Base-by-base conservation (phyloP, 2,888 invertebrate species). In the Branchipolynoe longqiensis region DNA sequence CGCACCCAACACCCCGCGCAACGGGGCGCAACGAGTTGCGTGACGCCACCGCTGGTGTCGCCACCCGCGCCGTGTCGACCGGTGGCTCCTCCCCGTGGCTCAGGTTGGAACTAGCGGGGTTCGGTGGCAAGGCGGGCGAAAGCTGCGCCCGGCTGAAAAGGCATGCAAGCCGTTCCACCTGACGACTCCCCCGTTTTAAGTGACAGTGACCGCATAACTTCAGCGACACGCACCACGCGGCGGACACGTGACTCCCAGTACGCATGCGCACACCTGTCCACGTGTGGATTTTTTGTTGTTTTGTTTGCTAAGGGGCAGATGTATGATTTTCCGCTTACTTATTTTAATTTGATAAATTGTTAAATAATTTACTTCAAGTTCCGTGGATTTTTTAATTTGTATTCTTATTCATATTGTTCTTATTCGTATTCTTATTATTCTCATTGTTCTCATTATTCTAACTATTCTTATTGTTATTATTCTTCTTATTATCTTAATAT, bases 161-260 rank as follows among this genome's bases (percentile, higher is more conserved):
- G 69, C 69, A 69, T 69, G 69, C 69, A 69, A 69, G 22, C 69
- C 69, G 69, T 69, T 69, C 38, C 69, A 69, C 69, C 69, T 33
- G 38, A 33, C 25, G 69, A n/a, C 36, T 33, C 36, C 36, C 18
- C 62, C 33, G 38, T 69, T 69, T 69, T 69, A 69, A 69, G 36
- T 38, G 69, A 69, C 38, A 38, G 14, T 36, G 38, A 69, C 69
- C 69, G 38, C 69, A 69, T 69, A 69, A 69, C 69, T 69, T 69
- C 69, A 69, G 36, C 22, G 38, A 36, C 69, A 69, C 38, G 69
- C 69, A 69, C 18, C 14, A 36, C 14, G 22, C 22, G 3, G 56
- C 22, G n/a, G 56, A 25, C 18, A 56, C 56, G 56, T 56, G n/a
- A 56, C 12, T 8, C 6, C 56, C 18, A 14, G 31, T 25, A 62